A percentile compares a stretch with the other conserved stretches of the same genome.
These are phyloP conservation scores for Drosophila borealis DNA, from an alignment of 2,888 invertebrate species.

Conservation along the genomic window DNA sequence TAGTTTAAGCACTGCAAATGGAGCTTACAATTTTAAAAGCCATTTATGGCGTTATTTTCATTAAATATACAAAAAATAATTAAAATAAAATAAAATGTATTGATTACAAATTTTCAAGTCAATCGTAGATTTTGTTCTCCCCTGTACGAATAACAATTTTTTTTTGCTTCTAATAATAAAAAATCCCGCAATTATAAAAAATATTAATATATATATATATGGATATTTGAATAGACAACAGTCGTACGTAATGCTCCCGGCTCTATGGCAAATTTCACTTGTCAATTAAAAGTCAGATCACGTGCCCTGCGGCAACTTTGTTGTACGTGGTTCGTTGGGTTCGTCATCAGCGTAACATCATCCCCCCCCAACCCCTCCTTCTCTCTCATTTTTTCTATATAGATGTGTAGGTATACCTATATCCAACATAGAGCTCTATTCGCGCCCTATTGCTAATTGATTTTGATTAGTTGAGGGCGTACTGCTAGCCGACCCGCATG, in stretches of 20 bases:
- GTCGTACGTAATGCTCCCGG: slow-evolving; percentile 11
- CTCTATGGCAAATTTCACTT: slow-evolving; percentile 37
- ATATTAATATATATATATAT: slow-evolving; percentile 7
- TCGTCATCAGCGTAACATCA: slow-evolving; percentile 11
- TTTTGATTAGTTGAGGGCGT: slow-evolving; percentile 75
- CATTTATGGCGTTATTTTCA: too few relatives aligned
- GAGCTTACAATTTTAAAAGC: too few relatives aligned
- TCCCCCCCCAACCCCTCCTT: background rate
- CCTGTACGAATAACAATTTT: background rate
- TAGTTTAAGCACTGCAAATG: too few relatives aligned
- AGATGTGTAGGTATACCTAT: slow-evolving; percentile 10
- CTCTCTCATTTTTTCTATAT: slow-evolving; percentile 1
- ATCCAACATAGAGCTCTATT: slow-evolving; percentile 37
- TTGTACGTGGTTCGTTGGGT: slow-evolving; percentile 47
- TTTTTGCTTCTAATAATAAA: slow-evolving; percentile 36
- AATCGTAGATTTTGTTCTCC: too few relatives aligned
- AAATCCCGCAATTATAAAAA: slow-evolving; percentile 43
- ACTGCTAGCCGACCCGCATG: slow-evolving; percentile 32
- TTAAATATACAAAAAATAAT: too few relatives aligned
- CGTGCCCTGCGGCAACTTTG: slow-evolving; percentile 60
- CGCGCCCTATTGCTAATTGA: slow-evolving; percentile 67
- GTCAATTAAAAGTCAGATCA: slow-evolving; percentile 50
- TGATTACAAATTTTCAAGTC: too few relatives aligned
- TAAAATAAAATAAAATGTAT: background rate
- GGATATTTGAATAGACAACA: background rate